Evolutionary conservation across 2,113 vertebrate species (phyloP), one percentile per base, ranked within the genome.

Genomic region (Protomyctophum bolini): DNA sequence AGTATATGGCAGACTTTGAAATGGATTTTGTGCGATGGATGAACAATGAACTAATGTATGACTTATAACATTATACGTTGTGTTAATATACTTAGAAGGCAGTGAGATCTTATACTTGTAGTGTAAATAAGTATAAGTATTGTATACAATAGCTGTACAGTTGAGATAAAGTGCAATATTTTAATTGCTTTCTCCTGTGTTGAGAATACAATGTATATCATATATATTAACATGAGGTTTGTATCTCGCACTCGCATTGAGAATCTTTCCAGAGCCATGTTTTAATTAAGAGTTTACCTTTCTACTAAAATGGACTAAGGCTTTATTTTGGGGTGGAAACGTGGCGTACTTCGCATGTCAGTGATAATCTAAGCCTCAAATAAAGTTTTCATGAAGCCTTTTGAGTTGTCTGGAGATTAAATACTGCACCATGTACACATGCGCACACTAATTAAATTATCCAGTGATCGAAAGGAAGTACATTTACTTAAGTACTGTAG

Each of bases 181-280:
- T 94, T 89, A 85, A 93, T 92, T 93, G 91, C 90, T 89, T 86
- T 83, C 51, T 68, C 75, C 64, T 87, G 72, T 87, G 85, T 79
- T 83, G 81, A 90, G 86, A 83, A 66, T 73, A 77, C 15, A 70
- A 51, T 65, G 52, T 73, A 76, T 89, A 66, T 79, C 63, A 68
- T 79, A 87, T 88, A 41, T 88, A 41, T 81, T 83, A 77, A 83
- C 63, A 76, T 63, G 57, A 85, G 54, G 49, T 87, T 86, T 74
- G 50, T 54, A 72, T 86, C 77, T 84, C 4, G 74, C 74, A 69
- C 73, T 74, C 81, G 72, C 63, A 71, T 81, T 76, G 46, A 58
- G 51, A 67, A 81, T 84, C 76, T 83, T 83, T 86, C 59, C 79
- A 77, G 84, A 89, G 87, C 79, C 74, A 71, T 84, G 76, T 74